phyloP scores from a whole-genome alignment of 2,113 vertebrate species.

The Gyps fulvus region DNA sequence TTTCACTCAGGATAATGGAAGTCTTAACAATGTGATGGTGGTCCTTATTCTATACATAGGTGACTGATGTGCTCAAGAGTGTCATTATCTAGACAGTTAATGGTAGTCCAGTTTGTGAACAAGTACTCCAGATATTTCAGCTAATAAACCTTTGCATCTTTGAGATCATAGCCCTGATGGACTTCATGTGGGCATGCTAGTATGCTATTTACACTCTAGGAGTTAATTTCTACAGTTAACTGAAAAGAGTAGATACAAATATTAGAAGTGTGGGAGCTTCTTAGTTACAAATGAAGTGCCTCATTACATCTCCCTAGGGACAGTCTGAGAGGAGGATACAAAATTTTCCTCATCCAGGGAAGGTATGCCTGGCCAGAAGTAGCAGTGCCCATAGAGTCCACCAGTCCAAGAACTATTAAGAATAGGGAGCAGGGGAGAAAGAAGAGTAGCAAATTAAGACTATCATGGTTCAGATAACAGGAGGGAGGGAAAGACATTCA shows the following conservation, averaged over 20 bases:
- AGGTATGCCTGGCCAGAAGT: not conserved
- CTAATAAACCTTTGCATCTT: not conserved
- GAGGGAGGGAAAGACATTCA: not conserved
- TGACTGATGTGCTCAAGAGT: not conserved
- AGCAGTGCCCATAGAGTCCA: not conserved
- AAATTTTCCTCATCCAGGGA: not conserved
- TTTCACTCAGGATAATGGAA: not conserved
- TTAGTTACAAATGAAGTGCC: not conserved
- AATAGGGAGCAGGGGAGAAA: not conserved
- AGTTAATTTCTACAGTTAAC: not conserved
- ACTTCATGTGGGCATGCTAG: fast-evolving
- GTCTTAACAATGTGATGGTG: not conserved
- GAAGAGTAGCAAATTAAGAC: not conserved
- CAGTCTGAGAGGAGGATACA: not conserved
- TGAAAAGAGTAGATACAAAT: not conserved
- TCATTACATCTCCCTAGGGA: not conserved
- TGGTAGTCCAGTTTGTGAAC: not conserved
- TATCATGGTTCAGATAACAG: not conserved
- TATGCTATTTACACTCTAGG: not conserved
- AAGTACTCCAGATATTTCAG: not conserved
- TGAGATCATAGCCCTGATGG: not conserved
- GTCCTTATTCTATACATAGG: not conserved
- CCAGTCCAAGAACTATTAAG: not conserved
- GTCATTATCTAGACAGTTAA: not conserved
- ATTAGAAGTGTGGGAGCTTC: not conserved